Base-by-base conservation (phyloP, 2,797 vertebrate genomes). In the Psittacula derbiana region DNA sequence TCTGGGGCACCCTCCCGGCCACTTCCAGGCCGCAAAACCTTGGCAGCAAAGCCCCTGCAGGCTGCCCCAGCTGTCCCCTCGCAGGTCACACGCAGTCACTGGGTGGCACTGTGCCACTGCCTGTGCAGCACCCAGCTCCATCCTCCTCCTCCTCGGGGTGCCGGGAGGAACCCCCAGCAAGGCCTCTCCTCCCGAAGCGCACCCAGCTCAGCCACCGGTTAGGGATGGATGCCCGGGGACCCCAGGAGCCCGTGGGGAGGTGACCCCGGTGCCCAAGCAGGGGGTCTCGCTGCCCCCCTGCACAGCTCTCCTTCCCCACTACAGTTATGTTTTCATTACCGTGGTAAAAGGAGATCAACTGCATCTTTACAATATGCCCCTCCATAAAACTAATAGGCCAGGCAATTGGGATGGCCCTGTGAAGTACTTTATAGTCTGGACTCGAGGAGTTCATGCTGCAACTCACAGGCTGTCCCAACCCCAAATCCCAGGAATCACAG, bases 61-160 rank as follows among this genome's bases (percentile, higher is more conserved):
- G 65, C 82, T 27, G 79, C 64, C 85, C 6, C 75, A 4, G 82
- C 71, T 47, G 75, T 71, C 80, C 88, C 88, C 72, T 66, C 2
- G 44, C 76, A 40, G 81, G 92, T 90, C 87, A 58, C 82, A 43
- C 2, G 27, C 86, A 62, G 96, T 81, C 96, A 95, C 96, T 96
- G 94, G 96, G 94, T 91, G 95, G 96, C 95, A 95, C 96, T 96
- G 95, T 92, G 86, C 84, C 94, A 87, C 96, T 44, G 88, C 92
- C 88, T 33, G 52, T 66, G 82, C 67, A 18, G 78, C 78, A 5
- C 69, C 66, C 20, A 5, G 53, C 87, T 75, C 70, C 89, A 28
- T 16, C 58, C 80, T 74, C 80, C 66, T 58, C 30, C 70, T 58
- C 61, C 88, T 86, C n/a, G 10, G 47, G 49, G 11, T 8, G 20